Evolutionary conservation across 2,888 invertebrate species (phyloP).

Genomic region (Protodeltote pygarga): DNA sequence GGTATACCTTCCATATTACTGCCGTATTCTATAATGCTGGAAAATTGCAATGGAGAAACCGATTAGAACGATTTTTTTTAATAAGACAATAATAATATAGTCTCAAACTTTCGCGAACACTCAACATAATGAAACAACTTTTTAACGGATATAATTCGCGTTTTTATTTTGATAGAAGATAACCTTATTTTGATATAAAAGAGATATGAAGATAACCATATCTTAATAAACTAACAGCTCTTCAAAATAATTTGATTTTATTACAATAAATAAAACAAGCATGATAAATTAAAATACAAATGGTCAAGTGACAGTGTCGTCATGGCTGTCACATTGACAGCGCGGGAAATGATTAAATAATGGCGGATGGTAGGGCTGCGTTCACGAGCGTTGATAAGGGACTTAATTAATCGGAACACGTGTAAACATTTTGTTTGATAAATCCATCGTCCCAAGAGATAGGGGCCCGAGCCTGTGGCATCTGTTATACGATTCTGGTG

Average conservation of each 20-base stretch:
- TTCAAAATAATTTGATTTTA: slow-evolving; percentile 15
- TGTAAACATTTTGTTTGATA: slow-evolving; percentile 81
- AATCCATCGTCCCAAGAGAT: slow-evolving; percentile 62
- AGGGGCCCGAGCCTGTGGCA: slow-evolving; percentile 51
- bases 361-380: slow-evolving; percentile 59
- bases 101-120: too few relatives aligned
- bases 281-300: slow-evolving; percentile 15
- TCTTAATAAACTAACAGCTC: slow-evolving; percentile 10
- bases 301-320: slow-evolving; percentile 48
- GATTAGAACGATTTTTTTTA: too few relatives aligned
- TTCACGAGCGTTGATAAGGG: slow-evolving; percentile 72
- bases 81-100: too few relatives aligned
- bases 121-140: too few relatives aligned
- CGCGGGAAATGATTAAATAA: slow-evolving; percentile 70
- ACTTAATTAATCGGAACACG: slow-evolving; percentile 79
- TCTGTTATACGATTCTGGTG: slow-evolving; percentile 72
- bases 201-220: slow-evolving; percentile 10
- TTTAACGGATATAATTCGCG: too few relatives aligned
- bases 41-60: too few relatives aligned
- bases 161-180: too few relatives aligned
- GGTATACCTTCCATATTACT: too few relatives aligned
- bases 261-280: slow-evolving; percentile 2
- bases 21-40: too few relatives aligned
- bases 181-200: too few relatives aligned
- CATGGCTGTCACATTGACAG: slow-evolving; percentile 62